phyloP scores from a whole-genome alignment of 2,113 vertebrate species.

The Rhabdomys dilectus region DNA sequence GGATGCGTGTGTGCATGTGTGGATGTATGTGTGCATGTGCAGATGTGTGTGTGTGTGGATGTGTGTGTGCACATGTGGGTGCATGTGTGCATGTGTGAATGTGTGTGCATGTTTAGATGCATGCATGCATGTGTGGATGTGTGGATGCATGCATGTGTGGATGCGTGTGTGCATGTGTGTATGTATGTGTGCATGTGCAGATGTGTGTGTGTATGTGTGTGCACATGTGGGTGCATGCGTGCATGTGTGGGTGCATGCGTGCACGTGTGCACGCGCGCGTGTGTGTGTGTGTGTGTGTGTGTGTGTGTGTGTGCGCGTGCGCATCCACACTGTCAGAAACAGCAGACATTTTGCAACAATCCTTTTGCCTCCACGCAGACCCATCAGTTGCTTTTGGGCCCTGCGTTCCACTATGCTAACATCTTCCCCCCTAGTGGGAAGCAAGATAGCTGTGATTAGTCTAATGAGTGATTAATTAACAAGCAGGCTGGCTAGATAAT shows the following conservation, averaged over 20 bases:
- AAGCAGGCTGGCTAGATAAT: conserved; percentile 49
- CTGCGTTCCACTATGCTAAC: background rate
- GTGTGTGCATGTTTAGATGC: no score
- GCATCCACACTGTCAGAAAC: background rate
- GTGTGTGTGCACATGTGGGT: no score
- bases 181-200: rapidly evolving
- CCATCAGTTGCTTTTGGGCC: background rate
- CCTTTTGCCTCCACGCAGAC: background rate
- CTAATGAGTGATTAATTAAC: conserved; percentile 85
- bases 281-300: rapidly evolving
- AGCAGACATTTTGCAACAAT: rapidly evolving
- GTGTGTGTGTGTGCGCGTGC: rapidly evolving
- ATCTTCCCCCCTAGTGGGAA: conserved; percentile 61
- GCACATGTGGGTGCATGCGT: no score
- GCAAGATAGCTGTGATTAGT: conserved; percentile 79
- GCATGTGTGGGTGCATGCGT: no score
- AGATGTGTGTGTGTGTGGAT: no score
- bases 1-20: background rate
- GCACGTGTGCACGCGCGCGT: no score
- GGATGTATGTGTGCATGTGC: rapidly evolving
- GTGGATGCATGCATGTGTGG: no score
- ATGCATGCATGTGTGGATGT: rapidly evolving
- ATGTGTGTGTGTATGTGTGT: no score
- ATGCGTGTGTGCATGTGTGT: background rate
- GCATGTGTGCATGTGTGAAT: no score